Evolutionary conservation across 2,797 vertebrate genomes (phyloP).

Genomic region (Vultur gryphus): DNA sequence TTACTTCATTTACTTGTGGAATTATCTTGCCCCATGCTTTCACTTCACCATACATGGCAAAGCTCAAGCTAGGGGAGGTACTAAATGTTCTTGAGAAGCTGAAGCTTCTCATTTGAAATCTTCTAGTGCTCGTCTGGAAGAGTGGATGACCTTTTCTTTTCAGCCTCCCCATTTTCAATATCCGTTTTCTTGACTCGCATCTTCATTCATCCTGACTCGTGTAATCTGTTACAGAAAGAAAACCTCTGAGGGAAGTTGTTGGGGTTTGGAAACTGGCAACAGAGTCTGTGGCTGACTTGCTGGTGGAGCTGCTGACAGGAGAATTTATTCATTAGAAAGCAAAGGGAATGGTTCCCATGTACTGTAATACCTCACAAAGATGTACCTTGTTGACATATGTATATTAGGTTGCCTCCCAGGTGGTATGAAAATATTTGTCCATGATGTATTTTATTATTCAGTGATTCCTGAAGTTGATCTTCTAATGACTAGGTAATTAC

Average conservation of each 20-base stretch:
- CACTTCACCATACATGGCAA: background rate
- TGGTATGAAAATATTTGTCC: conserved; percentile 15
- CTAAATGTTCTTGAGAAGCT: background rate
- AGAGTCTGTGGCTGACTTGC: background rate
- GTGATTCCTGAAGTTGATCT: conserved; percentile 54
- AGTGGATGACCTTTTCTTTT: background rate
- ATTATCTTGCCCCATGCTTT: background rate
- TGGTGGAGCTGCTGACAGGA: conserved; percentile 14
- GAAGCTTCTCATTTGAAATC: background rate
- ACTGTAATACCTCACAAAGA: conserved; percentile 68
- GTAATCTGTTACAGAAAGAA: conserved; percentile 31
- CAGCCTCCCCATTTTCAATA: background rate
- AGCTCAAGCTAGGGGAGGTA: background rate
- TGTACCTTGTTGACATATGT: background rate
- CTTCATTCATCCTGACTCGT: background rate
- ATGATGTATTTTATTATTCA: conserved; percentile 45
- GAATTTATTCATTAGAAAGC: conserved; percentile 23
- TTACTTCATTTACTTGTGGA: background rate
- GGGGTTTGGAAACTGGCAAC: background rate
- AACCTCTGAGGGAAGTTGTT: background rate
- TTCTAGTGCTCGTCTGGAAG: background rate
- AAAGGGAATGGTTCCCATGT: conserved; percentile 7
- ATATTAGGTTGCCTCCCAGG: conserved; percentile 36
- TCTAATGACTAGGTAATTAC: conserved; percentile 45
- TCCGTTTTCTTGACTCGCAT: background rate